These are phyloP conservation scores for Latrodectus geometricus DNA, from an alignment of 1,140 invertebrate genomes.

Conservation along the genomic window DNA sequence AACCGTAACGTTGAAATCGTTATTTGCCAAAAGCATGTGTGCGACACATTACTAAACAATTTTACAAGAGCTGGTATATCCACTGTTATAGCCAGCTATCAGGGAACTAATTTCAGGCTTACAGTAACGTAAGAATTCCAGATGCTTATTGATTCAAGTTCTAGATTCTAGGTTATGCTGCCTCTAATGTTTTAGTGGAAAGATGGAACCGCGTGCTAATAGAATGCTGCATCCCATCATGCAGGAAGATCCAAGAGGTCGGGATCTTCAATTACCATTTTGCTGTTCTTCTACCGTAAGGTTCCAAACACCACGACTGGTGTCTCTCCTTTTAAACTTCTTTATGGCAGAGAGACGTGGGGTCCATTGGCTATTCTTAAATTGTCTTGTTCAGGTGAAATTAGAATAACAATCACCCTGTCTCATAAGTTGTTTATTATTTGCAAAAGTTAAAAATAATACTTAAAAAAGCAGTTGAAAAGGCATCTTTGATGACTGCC, in stretches of 20 bases:
- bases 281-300: background rate
- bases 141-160: background rate
- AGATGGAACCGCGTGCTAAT: background rate
- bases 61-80: conserved; percentile 11
- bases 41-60: background rate
- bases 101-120: conserved; percentile 20
- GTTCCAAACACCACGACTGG: too few species aligned
- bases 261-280: background rate
- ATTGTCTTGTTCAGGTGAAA: too few species aligned
- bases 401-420: too few species aligned
- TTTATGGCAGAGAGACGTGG: too few species aligned
- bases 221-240: conserved; percentile 3
- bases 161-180: background rate
- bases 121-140: background rate
- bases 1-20: too few species aligned
- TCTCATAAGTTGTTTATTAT: too few species aligned
- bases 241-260: background rate
- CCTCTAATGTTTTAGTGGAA: background rate
- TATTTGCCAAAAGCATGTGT: background rate
- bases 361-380: too few species aligned
- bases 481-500: too few species aligned
- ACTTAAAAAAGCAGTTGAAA: too few species aligned
- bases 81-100: conserved; percentile 2
- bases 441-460: too few species aligned
- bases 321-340: too few species aligned